phyloP scores from a whole-genome alignment of 1,140 invertebrate genomes.

The Prorops nasuta region DNA sequence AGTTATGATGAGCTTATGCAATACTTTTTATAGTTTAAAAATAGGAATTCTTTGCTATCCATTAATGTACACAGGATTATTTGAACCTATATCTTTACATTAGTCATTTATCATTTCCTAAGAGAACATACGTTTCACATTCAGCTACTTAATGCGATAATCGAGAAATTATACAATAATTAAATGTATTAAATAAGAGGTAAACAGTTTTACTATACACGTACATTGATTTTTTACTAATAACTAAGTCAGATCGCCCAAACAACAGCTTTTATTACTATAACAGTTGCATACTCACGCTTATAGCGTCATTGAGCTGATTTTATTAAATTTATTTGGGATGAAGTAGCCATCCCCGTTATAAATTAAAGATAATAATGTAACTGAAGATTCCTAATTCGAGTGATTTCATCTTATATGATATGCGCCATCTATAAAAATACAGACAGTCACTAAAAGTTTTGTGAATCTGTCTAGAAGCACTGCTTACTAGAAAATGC shows the following conservation, averaged over 20 bases:
- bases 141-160: constrained; percentile 32
- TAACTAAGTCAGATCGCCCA: constrained; percentile 33
- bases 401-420: constrained; percentile 8
- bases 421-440: constrained; percentile 16
- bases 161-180: constrained; percentile 26
- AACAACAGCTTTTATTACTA: constrained; percentile 32
- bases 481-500: constrained; percentile 9
- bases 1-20: no score
- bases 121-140: constrained; percentile 30
- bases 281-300: constrained; percentile 37
- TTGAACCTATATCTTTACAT: constrained; percentile 18
- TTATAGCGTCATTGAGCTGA: constrained; percentile 52
- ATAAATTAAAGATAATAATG: no score
- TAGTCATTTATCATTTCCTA: constrained; percentile 25
- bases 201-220: constrained; percentile 39
- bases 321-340: constrained; percentile 34
- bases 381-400: constrained; percentile 13
- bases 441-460: constrained; percentile 11
- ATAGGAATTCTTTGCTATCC: constrained; percentile 19
- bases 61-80: constrained; percentile 17
- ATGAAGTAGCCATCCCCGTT: background rate
- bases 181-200: constrained; percentile 33
- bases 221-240: constrained; percentile 30
- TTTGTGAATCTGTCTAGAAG: constrained; percentile 5
- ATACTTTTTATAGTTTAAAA: no score